phyloP scores from a whole-genome alignment of 2,113 vertebrate genomes.

The Pteruthius melanotis region DNA sequence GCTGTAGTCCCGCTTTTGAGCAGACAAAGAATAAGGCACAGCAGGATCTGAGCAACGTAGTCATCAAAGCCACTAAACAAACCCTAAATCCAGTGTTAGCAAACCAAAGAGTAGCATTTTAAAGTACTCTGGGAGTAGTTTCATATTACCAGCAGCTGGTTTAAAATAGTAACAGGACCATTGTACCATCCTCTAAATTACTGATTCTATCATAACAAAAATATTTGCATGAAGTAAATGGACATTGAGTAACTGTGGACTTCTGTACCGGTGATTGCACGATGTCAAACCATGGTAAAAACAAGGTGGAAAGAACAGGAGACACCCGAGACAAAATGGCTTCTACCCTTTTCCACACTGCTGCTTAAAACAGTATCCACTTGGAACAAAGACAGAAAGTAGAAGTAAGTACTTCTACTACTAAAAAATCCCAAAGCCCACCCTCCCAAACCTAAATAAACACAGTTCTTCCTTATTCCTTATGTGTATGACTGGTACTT shows the following conservation, averaged over 20 bases:
- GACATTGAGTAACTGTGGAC: conserved; percentile 35
- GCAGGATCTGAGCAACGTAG: not conserved
- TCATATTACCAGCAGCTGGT: not conserved
- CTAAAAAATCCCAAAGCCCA: not conserved
- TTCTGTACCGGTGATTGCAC: not conserved
- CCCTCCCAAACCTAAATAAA: not conserved
- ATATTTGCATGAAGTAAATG: conserved; percentile 35
- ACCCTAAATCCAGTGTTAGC: not conserved
- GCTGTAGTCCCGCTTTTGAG: not conserved
- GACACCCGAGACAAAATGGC: not conserved
- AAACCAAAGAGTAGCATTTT: not conserved
- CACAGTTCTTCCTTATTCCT: not conserved
- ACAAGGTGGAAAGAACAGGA: not conserved
- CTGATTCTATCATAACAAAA: conserved; percentile 17
- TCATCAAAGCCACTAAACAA: not conserved
- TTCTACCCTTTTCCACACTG: not conserved
- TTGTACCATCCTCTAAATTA: conserved; percentile 23
- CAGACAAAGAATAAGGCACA: not conserved
- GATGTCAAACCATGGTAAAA: not conserved
- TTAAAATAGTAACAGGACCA: conserved; percentile 48
- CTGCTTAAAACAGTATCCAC: not conserved
- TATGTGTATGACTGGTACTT: not conserved
- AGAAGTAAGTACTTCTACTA: not conserved
- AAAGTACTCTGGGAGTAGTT: not conserved
- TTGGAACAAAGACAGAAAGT: not conserved